Evolutionary conservation across 2,113 vertebrate species (phyloP), one percentile per base, ranked within the genome.

Genomic region (Entomyzon cyanotis): DNA sequence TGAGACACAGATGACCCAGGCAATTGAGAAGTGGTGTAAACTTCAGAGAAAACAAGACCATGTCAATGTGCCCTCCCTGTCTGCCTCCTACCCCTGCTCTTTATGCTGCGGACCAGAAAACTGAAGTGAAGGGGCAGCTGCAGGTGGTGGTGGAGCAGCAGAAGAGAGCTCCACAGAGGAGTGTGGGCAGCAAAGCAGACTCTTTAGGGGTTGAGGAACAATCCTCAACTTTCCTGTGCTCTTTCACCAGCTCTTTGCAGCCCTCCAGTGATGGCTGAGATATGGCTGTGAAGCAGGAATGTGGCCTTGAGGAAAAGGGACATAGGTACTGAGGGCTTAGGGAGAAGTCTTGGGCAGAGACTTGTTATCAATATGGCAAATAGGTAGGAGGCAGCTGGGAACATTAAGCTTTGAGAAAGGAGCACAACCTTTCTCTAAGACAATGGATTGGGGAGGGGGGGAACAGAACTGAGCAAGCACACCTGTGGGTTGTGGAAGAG

Each of bases 401-500:
- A 25, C 7, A 27, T 55, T 13, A 33, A 44, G 14, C 39, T 82
- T 60, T 60, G 74, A 84, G 52, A 87, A 60, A 67, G 13, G 41
- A 33, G 30, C 78, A 16, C 23, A 52, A n/a, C 15, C 9, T 75
- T 79, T 59, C 12, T 55, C 74, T 35, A 49, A 74, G 63, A 24
- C 87, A 93, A 62, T 28, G 30, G 5, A 1, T 82, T 39, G 39
- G 39, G 39, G 39, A 39, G 39, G 35, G 15, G 44, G 11, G 15
- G 67, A 44, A 0, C 2, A 52, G 70, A 86, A 58, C 1, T 37
- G 37, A 30, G 24, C 22, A 35, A 69, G 18, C 18, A n/a, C 39
- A 33, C 3, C 0, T 27, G 16, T 55, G 60, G 10, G 19, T 69
- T 3, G 1, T 2, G 2, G 65, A 70, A 47, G 33, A 63, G 46